Percentiles rank a stretch among this genome's conserved stretches.
Conservation (phyloP, 1,140 invertebrate species). For the Dendroctonus ponderosae region DNA sequence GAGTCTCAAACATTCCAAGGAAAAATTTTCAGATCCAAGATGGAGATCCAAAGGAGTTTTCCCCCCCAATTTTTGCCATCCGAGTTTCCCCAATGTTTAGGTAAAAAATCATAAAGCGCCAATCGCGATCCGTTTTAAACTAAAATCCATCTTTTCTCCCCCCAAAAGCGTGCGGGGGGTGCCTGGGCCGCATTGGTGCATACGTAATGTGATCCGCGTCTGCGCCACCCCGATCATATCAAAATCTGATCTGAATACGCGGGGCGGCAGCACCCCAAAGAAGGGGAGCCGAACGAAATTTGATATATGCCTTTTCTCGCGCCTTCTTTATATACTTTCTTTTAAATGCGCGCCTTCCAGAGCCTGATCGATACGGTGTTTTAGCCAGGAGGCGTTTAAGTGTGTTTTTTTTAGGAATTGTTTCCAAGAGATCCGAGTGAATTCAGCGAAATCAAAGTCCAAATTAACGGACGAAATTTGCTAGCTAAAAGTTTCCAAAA, state of each 20-base stretch:
- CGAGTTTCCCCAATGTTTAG: conserved; percentile 1
- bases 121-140: conserved; percentile 42
- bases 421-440: too few relatives aligned
- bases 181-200: conserved; percentile 43
- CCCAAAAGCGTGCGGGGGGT: conserved; percentile 33
- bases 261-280: conserved; percentile 27
- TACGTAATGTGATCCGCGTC: conserved; percentile 43
- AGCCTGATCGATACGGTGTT: conserved; percentile 17
- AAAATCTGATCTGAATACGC: conserved; percentile 44
- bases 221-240: conserved; percentile 40
- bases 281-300: conserved; percentile 14
- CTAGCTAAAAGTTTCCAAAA: too few relatives aligned
- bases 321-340: conserved; percentile 29
- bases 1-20: too few relatives aligned
- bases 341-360: conserved; percentile 11
- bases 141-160: conserved; percentile 39
- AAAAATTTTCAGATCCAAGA: too few relatives aligned
- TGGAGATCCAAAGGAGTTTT: too few relatives aligned
- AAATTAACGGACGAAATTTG: too few relatives aligned
- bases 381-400: conserved; percentile 1
- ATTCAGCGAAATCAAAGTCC: too few relatives aligned
- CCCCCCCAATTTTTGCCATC: neutral
- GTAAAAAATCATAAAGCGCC: conserved; percentile 38
- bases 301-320: conserved; percentile 30
- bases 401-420: neutral